Conservation (phyloP, 2,888 invertebrate species). For the Drosophila sordidula region DNA sequence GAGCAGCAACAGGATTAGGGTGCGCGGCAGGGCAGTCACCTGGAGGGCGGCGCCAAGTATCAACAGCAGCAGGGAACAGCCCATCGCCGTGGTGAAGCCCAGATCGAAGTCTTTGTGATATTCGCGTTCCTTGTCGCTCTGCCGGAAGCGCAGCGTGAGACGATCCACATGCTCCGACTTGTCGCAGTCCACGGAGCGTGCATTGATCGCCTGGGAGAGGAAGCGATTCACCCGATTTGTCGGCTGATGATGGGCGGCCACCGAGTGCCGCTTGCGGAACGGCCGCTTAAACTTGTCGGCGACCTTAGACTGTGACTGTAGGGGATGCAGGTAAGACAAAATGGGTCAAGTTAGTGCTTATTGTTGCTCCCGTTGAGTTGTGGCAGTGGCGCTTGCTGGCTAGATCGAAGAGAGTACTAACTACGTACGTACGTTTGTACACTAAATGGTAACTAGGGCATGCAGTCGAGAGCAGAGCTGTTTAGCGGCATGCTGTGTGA, state of each 20-base stretch:
- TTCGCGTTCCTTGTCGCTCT: conserved; percentile 93
- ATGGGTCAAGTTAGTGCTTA: conserved; percentile 38
- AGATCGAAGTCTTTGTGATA: conserved; percentile 94
- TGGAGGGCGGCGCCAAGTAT: conserved; percentile 92
- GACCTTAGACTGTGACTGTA: conserved; percentile 88
- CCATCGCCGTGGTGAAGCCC: conserved; percentile 93
- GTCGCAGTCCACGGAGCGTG: conserved; percentile 94
- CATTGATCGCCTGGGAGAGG: conserved; percentile 95
- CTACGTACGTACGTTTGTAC: conserved; percentile 10
- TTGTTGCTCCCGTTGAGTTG: conserved; percentile 12
- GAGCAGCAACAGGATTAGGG: conserved; percentile 92
- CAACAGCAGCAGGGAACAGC: conserved; percentile 91
- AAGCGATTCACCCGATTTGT: conserved; percentile 96
- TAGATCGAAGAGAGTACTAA: conserved; percentile 35
- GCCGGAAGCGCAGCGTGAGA: conserved; percentile 93
- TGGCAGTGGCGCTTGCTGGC: conserved; percentile 26
- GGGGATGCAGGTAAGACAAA: conserved; percentile 29
- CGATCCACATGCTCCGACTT: conserved; percentile 95
- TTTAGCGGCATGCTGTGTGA: conserved; percentile 37
- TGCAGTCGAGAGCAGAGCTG: conserved; percentile 50
- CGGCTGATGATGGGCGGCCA: conserved; percentile 93
- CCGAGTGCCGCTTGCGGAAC: conserved; percentile 93
- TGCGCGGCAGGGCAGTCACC: conserved; percentile 91
- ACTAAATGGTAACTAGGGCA: conserved; percentile 43
- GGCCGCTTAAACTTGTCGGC: conserved; percentile 95